Evolutionary conservation across 2,797 vertebrate genomes (phyloP), one percentile per base, ranked within the genome.

Genomic region (Acanthopagrus latus): DNA sequence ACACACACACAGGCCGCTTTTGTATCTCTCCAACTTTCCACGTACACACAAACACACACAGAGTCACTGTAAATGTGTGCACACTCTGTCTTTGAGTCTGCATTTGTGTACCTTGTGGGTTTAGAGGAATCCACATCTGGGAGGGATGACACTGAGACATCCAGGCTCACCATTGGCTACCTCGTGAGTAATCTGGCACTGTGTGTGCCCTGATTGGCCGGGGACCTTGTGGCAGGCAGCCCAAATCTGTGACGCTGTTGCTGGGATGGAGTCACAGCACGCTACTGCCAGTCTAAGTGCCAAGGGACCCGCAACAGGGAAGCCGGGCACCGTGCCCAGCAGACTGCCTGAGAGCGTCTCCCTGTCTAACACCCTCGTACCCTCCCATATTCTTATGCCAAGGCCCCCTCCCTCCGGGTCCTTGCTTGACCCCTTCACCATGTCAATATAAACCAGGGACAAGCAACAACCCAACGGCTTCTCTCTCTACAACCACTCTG

Each of bases 241-340:
- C 91, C 81, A 81, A 78, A 87, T 80, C 69, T 80, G 82, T 93
- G 90, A 93, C 46, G 84, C 91, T 94, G 91, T 93, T 94, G 93
- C 92, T 90, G 87, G 92, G 92, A 93, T 85, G 84, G 87, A 92
- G 91, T 88, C 85, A 79, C 76, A 76, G 56, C 74, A 81, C 72
- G 71, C 76, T 85, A 86, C 74, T 89, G 84, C 83, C 87, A 90
- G 79, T 75, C 52, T 72, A 29, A 74, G 75, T 86, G 82, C 88
- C 88, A 89, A 84, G 88, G 66, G 82, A 80, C 81, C 69, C 3
- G 71, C 71, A 57, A 59, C 25, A 70, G 81, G 86, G 82, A 82
- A 82, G 82, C 85, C 60, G 68, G 86, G 86, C 84, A 78, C 48
- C 62, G 17, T 82, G 74, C 87, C 90, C 77, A 89, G 75, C 75